Conservation (phyloP, 2,797 vertebrate genomes). For the Myotis myotis region DNA sequence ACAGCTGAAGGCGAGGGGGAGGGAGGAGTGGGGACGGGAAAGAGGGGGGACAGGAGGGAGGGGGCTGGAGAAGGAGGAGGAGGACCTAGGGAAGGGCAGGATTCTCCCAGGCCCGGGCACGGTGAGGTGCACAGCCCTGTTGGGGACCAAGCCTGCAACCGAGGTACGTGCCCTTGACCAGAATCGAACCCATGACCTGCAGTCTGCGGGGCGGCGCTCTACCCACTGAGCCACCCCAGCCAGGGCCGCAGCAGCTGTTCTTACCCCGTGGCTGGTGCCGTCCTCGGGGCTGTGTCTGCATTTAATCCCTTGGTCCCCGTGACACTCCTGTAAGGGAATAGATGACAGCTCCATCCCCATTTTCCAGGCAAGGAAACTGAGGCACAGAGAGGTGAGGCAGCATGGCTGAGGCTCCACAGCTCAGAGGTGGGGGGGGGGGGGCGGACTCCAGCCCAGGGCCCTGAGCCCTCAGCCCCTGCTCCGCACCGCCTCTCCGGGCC, state of each 20-base stretch:
- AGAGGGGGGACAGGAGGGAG: accelerated
- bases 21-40: accelerated
- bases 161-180: no score
- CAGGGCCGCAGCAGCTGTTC: not conserved
- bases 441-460: not conserved
- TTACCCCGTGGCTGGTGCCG: accelerated
- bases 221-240: no score
- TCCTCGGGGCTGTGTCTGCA: not conserved
- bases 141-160: no score
- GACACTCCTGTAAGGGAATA: no score
- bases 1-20: not conserved
- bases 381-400: no score
- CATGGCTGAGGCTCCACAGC: not conserved
- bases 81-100: not conserved
- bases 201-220: no score
- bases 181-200: no score
- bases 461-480: not conserved
- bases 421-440: not conserved
- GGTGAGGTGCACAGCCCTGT: no score
- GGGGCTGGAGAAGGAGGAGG: not conserved
- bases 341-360: no score
- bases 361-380: no score
- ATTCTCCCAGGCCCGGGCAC: no score
- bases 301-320: not conserved
- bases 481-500: not conserved